Evolutionary conservation across 2,888 invertebrate species (phyloP), one percentile per base, ranked within the genome.

Genomic region (Tipula helvola): DNA sequence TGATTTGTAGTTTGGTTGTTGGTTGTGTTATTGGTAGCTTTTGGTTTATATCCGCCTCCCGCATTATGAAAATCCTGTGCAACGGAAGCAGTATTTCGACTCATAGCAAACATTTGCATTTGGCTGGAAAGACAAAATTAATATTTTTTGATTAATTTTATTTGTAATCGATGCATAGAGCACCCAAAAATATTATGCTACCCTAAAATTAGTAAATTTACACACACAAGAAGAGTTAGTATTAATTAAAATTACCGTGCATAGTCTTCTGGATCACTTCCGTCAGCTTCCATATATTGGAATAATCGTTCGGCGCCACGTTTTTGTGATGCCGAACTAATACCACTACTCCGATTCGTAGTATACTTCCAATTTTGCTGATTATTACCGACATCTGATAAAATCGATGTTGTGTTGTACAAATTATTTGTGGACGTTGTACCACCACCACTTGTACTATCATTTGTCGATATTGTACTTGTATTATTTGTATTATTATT

Each of bases 271-370:
- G 93, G 93, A 90, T 94, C 95, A 87, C 95, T 95, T 89, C 95
- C 95, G 92, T 95, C 95, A 88, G 95, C 95, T 92, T 94, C 95
- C 93, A 95, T 93, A 93, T 94, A 95, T 89, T 94, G 95, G 92
- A 95, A 95, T 87, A 95, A 93, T 87, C 95, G 92, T 88, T 94
- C 95, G 87, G 95, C 95, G 88, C 95, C 95, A 88, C 93, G 93
- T 89, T 92, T 92, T 89, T 90, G 91, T 88, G 87, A 87, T 87
- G 90, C 90, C 85, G 90, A 90, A 88, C 90, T 90, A 87, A 88
- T 89, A 88, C 86, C 86, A 86, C 44, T 44, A 86, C 44, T 44
- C 7, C 86, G 28, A 86, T 86, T 86, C 13, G 36, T 86, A 36
- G 41, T 86, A 18, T 91, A 91, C 87, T 90, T 91, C 87, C 91